Base-by-base conservation (phyloP, 2,888 invertebrate species). In the Luffia ferchaultella region DNA sequence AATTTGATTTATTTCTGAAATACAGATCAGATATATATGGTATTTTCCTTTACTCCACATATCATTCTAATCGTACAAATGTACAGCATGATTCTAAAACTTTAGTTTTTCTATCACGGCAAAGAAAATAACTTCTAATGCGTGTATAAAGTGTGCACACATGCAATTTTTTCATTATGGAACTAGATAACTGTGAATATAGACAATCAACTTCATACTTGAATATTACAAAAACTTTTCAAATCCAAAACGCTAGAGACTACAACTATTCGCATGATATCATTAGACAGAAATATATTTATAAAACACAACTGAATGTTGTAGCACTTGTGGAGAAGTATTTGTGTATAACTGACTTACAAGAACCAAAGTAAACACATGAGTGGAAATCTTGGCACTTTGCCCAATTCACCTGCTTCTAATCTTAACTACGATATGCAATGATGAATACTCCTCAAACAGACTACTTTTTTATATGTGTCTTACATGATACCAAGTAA, bases 361-460 rank as follows among this genome's bases (percentile, higher is more conserved):
- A 30, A 12, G 12, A 30, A 3, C 30, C 3, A 30, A n/a, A n/a
- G n/a, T n/a, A n/a, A n/a, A n/a, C n/a, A 30, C 30, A 30, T 12
- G 12, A 30, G 30, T 12, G 12, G 30, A 30, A 30, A 30, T 7
- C 12, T 42, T 48, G 48, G 48, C 48, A 40, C 17, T 1, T 2
- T 42, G 16, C 48, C 48, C 40, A 48, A 18, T 42, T 48, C 48
- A 48, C 48, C 48, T 48, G 48, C 19, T 48, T 48, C 48, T 48
- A 48, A 48, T 48, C 30, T 30, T 30, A 30, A 30, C 30, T 30
- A 30, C 12, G 12, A 12, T 30, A 30, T 30, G 12, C 30, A 30
- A 12, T 30, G 30, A 12, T 30, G 30, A 30, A 30, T 7, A 30
- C 5, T 30, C 30, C 3, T 30, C 12, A 12, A 30, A 30, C 30